Evolutionary conservation across 2,113 vertebrate genomes (phyloP), one percentile per base, ranked within the genome.

Genomic region (Ahaetulla prasina): DNA sequence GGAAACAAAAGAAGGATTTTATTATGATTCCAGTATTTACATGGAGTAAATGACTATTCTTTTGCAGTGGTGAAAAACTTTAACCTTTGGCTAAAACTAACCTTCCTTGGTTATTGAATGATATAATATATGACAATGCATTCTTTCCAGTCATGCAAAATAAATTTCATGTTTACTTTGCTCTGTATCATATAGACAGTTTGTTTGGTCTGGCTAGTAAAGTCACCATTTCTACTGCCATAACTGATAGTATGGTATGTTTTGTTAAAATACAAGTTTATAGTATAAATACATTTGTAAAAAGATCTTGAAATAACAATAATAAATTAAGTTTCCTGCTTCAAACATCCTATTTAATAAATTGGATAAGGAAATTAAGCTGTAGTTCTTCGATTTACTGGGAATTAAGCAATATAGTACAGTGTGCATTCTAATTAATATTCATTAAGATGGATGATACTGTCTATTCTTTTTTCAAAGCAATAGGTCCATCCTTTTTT

Each of bases 301-400:
- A 91, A 27, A 84, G 47, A 52, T 39, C 47, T 84, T 35, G 74
- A n/a, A 84, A 49, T 5, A 91, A 85, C 11, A 14, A 95, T 45
- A 94, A 91, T 96, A 93, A 91, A 39, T 52, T 94, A 86, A 49
- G 92, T 39, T 95, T 97, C 94, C 95, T 96, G 93, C 80, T 11
- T 93, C 52, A 92, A 88, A 92, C 91, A n/a, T 50, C 45, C 8
- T n/a, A 85, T 92, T 39, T 57, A 91, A 94, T 96, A 95, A 95
- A 91, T 94, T 85, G 53, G 1, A 12, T 87, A 5, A 49, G 20
- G 74, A 80, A 93, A 87, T 94, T 92, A 50, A 92, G 57, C 7
- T 57, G 27, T 47, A 87, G 35, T 20, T 5, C 49, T 3, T 89
- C 91, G 49, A 39, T 57, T 18, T 39, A 35, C 39, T 90, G 92